A percentile compares a stretch with the other conserved stretches of the same genome.
Evolutionary conservation across 2,113 vertebrate species (phyloP).

Genomic region (Dicrurus megarhynchus): DNA sequence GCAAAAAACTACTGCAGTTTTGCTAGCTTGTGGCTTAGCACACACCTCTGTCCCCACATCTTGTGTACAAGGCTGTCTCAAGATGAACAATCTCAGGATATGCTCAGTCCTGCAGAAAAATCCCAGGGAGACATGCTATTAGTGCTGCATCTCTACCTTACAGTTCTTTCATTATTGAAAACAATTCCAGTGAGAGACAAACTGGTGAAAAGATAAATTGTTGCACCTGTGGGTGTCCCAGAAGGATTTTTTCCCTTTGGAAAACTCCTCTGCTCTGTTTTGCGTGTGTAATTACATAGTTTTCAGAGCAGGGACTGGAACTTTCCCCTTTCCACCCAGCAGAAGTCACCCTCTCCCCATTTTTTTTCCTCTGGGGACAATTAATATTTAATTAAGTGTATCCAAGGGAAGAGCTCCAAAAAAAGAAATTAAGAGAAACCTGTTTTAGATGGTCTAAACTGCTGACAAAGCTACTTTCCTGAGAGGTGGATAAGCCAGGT

Average conservation of each 20-base stretch:
- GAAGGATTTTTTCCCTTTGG: neutral
- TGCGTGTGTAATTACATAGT: neutral
- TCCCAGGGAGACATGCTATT: neutral
- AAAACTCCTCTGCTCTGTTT: neutral
- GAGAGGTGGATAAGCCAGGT: neutral
- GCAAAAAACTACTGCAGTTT: neutral
- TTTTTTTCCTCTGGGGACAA: neutral
- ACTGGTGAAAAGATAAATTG: neutral
- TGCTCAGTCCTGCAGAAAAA: neutral
- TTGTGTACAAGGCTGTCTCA: neutral
- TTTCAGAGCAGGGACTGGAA: neutral
- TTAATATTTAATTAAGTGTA: neutral
- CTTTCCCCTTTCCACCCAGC: neutral
- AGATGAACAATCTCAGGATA: neutral
- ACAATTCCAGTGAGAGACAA: neutral
- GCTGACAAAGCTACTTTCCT: neutral
- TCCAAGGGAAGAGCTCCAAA: neutral
- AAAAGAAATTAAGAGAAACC: neutral
- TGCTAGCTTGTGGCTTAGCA: neutral
- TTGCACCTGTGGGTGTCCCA: neutral
- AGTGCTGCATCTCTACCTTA: neutral
- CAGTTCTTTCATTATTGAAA: neutral
- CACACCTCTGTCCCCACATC: neutral
- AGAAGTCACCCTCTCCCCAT: slow-evolving; percentile 18
- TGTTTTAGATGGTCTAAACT: neutral